A percentile compares a stretch with the other conserved stretches of the same genome.
phyloP scores from a whole-genome alignment of 2,797 vertebrate species.

The Eurystomus glaucurus region DNA sequence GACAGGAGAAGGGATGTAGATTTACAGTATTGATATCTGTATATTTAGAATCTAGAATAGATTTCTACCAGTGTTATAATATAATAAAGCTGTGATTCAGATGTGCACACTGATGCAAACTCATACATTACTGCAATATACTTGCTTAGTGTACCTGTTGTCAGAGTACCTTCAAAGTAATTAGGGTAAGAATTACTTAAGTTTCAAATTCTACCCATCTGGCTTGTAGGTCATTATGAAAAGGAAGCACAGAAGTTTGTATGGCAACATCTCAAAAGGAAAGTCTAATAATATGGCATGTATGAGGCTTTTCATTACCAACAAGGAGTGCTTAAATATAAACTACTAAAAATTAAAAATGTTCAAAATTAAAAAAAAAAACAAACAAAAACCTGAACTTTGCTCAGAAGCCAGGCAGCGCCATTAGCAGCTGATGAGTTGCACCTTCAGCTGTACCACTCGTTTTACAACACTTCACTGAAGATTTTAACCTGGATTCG shows the following conservation, averaged over 20 bases:
- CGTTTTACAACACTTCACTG: background rate
- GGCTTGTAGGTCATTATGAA: background rate
- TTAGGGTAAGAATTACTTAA: background rate
- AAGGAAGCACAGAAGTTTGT: background rate
- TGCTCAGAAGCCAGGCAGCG: background rate
- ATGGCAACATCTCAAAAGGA: background rate
- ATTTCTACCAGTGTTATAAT: background rate
- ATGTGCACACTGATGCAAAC: background rate
- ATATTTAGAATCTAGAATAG: fast-evolving
- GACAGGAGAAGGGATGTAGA: background rate
- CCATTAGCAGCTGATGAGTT: background rate
- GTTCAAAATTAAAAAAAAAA: background rate
- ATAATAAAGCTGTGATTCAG: background rate
- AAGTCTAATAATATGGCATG: background rate
- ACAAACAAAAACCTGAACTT: background rate
- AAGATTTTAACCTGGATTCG: background rate
- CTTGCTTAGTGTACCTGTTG: background rate
- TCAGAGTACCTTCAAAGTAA: background rate
- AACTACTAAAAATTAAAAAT: background rate
- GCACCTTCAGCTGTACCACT: background rate
- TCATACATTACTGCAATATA: background rate
- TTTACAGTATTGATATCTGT: background rate
- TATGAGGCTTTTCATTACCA: background rate
- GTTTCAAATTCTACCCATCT: background rate
- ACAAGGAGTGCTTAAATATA: background rate